Base-by-base conservation (phyloP, 2,797 vertebrate species). In the Sparus aurata region DNA sequence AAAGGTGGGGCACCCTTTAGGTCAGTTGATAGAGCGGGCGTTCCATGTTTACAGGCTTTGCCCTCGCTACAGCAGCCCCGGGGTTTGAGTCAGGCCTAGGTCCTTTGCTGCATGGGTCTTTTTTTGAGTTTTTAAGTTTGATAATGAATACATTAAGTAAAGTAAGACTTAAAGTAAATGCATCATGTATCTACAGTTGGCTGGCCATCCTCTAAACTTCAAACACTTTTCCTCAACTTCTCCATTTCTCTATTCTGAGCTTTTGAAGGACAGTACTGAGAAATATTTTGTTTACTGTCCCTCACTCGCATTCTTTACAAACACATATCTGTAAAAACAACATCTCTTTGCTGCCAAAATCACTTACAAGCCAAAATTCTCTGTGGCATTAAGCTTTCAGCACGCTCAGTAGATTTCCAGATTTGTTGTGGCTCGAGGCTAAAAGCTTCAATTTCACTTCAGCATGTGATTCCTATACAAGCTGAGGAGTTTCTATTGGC, bases 401-500 rank as follows among this genome's bases (percentile, higher is more conserved):
- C 57, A 13, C 38, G 43, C 68, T 64, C 45, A 16, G 30, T 20
- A 57, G 69, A 70, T 59, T 90, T 84, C 61, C 71, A 75, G 58
- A 72, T 82, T 68, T 79, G 59, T 66, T 80, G 60, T 67, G 70
- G 73, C 73, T 77, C 16, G 20, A 20, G 70, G 73, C 73, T 73
- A 71, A 80, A 61, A 76, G 61, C 71, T 75, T 62, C 30, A 22
- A 10, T 85, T 80, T 84, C 63, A 69, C 73, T 80, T 79, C 45
- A 43, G 68, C 60, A 18, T 70, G 72, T 80, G 76, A 45, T 82
- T 76, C 75, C 50, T 27, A 30, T 43, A 53, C 46, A 65, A 75
- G 45, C 60, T 4, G 53, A 63, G 58, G 65, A 67, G 63, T 7
- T 69, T 65, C 25, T 74, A 46, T 79, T 66, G 61, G 62, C 49